Conservation (phyloP, 53 echinoderm and acorn worm genomes). For the Henricia sp. region DNA sequence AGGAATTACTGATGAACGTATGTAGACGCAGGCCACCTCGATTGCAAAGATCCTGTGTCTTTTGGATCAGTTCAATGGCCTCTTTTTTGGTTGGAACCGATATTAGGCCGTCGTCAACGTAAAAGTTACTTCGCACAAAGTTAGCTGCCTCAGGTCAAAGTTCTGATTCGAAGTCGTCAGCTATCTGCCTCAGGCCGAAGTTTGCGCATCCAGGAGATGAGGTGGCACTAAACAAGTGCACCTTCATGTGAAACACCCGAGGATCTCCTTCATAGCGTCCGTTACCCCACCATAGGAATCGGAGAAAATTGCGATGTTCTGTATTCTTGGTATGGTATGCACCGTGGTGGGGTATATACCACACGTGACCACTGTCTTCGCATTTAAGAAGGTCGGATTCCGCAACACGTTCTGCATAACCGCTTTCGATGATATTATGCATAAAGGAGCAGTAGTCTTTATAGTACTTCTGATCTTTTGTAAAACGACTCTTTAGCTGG, state of each 20-base stretch:
- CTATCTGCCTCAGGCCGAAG: slow-evolving; percentile 62
- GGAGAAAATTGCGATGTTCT: slow-evolving; percentile 58
- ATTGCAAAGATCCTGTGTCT: slow-evolving; percentile 48
- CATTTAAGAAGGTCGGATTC: slow-evolving; percentile 14
- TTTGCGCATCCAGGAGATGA: slow-evolving; percentile 75
- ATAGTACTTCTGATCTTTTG: slow-evolving; percentile 46
- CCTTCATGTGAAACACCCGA: slow-evolving; percentile 59
- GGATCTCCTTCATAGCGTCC: slow-evolving; percentile 45
- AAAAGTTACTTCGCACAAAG: slow-evolving; percentile 67
- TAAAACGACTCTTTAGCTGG: slow-evolving; percentile 39
- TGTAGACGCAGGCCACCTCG: slow-evolving; percentile 66
- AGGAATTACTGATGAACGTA: slow-evolving; percentile 66
- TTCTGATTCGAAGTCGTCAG: slow-evolving; percentile 52
- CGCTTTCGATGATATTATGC: slow-evolving; percentile 23
- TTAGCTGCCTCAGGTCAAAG: slow-evolving; percentile 58
- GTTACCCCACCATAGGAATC: slow-evolving; percentile 82
- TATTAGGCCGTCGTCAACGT: slow-evolving; percentile 71
- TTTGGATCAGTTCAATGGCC: slow-evolving; percentile 45
- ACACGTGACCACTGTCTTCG: slow-evolving; percentile 24
- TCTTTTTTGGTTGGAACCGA: slow-evolving; percentile 47
- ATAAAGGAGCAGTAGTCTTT: slow-evolving; percentile 38
- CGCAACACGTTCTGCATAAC: slow-evolving; percentile 55
- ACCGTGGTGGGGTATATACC: slow-evolving; percentile 73
- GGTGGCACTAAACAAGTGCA: slow-evolving; percentile 68
- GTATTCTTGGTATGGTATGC: slow-evolving; percentile 51